phyloP scores from a whole-genome alignment of 2,113 vertebrate species.

The Tamias sibiricus region DNA sequence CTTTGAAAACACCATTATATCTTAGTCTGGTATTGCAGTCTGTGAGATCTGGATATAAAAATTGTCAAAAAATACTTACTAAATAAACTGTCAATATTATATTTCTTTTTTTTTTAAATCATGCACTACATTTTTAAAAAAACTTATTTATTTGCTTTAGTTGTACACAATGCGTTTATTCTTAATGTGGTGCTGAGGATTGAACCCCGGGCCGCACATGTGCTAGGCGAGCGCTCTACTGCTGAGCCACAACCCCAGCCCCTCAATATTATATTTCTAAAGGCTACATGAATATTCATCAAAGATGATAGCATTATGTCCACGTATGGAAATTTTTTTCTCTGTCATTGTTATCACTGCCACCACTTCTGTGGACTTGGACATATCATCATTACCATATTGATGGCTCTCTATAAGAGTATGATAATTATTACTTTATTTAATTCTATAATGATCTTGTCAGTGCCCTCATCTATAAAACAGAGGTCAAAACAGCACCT shows the following conservation, averaged over 20 bases:
- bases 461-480: slow-evolving; percentile 37
- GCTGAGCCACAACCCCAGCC: too few species aligned
- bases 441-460: slow-evolving; percentile 24
- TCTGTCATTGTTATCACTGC: neutral
- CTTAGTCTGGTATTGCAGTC: neutral
- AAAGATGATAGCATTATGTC: neutral
- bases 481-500: neutral
- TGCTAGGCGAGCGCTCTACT: too few species aligned
- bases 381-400: neutral
- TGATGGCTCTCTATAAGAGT: neutral
- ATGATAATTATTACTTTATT: neutral
- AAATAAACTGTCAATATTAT: neutral
- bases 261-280: neutral
- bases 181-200: too few species aligned
- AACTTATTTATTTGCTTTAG: too few species aligned
- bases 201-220: too few species aligned
- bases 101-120: too few species aligned
- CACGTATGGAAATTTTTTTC: neutral
- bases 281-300: neutral
- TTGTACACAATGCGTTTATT: too few species aligned
- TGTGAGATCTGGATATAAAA: neutral
- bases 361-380: neutral
- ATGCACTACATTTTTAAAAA: too few species aligned
- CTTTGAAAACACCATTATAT: neutral
- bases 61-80: neutral